These are phyloP conservation scores for Euwallacea similis DNA, from an alignment of 1,140 invertebrate genomes.

Conservation along the genomic window DNA sequence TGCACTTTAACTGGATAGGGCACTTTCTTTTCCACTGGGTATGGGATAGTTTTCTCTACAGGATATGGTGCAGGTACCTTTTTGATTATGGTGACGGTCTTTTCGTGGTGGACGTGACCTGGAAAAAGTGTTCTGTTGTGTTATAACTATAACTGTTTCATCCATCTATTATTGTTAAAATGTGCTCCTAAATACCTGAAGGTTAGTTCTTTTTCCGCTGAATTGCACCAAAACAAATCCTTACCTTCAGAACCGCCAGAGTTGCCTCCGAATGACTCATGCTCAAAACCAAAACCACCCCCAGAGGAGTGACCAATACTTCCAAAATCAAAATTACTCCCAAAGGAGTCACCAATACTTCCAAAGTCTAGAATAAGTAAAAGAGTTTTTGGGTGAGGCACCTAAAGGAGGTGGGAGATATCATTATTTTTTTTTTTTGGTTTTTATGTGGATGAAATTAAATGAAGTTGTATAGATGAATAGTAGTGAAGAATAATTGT, in stretches of 20 bases:
- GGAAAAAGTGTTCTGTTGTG: not conserved
- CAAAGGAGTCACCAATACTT: conserved; percentile 52
- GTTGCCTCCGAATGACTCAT: conserved; percentile 15
- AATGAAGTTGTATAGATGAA: too few relatives aligned
- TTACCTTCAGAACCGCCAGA: conserved; percentile 15
- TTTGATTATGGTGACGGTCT: conserved; percentile 76
- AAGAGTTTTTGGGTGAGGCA: not conserved
- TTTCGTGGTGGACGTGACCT: conserved; percentile 61
- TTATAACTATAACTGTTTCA: not conserved
- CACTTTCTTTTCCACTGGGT: conserved; percentile 62
- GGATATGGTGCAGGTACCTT: conserved; percentile 59
- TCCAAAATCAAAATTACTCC: conserved; percentile 56
- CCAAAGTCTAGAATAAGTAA: conserved; percentile 21
- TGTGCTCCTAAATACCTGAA: too few relatives aligned
- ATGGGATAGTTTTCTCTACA: conserved; percentile 52
- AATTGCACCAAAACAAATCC: not conserved
- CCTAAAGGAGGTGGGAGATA: not conserved
- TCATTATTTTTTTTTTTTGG: too few relatives aligned
- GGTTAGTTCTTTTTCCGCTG: too few relatives aligned
- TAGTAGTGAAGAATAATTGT: too few relatives aligned
- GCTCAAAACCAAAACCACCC: conserved; percentile 50
- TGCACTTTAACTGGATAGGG: conserved; percentile 63
- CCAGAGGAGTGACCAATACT: conserved; percentile 59
- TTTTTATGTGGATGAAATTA: too few relatives aligned
- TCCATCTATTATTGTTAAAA: too few relatives aligned